Base-by-base conservation (phyloP, 1,140 invertebrate species). In the Drosophila truncata region DNA sequence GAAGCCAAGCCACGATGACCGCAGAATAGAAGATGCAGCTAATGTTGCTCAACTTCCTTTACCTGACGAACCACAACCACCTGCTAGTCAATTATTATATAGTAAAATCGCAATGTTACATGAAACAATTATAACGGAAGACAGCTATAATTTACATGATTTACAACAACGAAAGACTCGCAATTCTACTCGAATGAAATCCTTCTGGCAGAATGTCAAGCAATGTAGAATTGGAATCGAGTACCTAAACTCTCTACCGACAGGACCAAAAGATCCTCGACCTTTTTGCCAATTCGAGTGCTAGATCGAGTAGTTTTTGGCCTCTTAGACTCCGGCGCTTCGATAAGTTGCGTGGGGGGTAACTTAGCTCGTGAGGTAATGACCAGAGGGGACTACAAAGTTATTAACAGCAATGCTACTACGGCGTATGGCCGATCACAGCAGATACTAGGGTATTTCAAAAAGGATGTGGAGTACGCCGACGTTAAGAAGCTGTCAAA, bases 81-180 rank as follows among this genome's bases (percentile, higher is more conserved):
- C 14, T 46, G 42, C 39, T 55, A 39, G 44, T 13, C 9, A 9
- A 37, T 39, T 57, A 33, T 33, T 57, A n/a, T 33, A 57, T 11
- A 57, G 54, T 20, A 37, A 37, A 37, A 55, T 55, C 31, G 7
- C 6, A 35, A 27, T 23, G 14, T 16, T 54, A 23, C 16, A 23
- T 8, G 8, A 2, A 2, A 20, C 9, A 23, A 7, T 6, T 13
- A 23, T 44, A 18, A n/a, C 4, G 0, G 18, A 13, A n/a, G 1
- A 46, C 42, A 9, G 8, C 16, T 3, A 46, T 18, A 7, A 25
- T 25, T 3, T 16, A 25, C 23, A 14, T 16, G 46, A 47, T 27
- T 7, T 20, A 52, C 18, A n/a, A 35, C 5, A 52, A 4, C 29
- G 2, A 8, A 54, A 54, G n/a, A 20, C 49, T 20, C 49, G 27